phyloP scores from a whole-genome alignment of 2,797 vertebrate species.

The Melanotaenia parkinsoni region DNA sequence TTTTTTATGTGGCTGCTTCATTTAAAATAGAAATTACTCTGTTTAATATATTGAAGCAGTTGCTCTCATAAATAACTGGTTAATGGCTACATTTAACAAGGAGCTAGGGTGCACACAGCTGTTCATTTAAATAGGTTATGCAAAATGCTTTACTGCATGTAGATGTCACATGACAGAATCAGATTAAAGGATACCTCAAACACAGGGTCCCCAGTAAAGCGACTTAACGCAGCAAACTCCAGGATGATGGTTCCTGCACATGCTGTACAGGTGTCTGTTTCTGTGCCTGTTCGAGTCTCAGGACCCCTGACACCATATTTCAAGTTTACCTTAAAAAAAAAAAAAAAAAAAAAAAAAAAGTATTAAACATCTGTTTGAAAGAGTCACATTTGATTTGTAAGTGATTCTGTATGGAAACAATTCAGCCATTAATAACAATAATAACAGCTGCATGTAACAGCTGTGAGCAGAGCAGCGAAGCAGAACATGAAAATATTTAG shows the following conservation, averaged over 20 bases:
- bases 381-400: conserved; percentile 8
- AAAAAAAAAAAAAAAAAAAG: conserved; percentile 1
- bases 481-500: conserved; percentile 48
- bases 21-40: background rate
- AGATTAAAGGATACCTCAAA: conserved; percentile 89
- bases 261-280: conserved; percentile 97
- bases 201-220: conserved; percentile 94
- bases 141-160: background rate
- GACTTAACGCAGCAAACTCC: conserved; percentile 97
- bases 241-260: conserved; percentile 98
- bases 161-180: background rate
- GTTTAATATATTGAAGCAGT: background rate
- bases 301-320: conserved; percentile 94
- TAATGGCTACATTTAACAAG: background rate
- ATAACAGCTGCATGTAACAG: conserved; percentile 23
- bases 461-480: conserved; percentile 19
- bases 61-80: background rate
- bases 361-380: conserved; percentile 7
- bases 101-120: background rate
- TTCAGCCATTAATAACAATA: background rate
- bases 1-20: too few relatives aligned
- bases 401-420: conserved; percentile 21
- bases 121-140: too few relatives aligned
- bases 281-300: conserved; percentile 94
- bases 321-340: conserved; percentile 90